These are phyloP conservation scores for Cheiracanthium punctorium DNA, from an alignment of 2,888 invertebrate genomes.

Conservation along the genomic window DNA sequence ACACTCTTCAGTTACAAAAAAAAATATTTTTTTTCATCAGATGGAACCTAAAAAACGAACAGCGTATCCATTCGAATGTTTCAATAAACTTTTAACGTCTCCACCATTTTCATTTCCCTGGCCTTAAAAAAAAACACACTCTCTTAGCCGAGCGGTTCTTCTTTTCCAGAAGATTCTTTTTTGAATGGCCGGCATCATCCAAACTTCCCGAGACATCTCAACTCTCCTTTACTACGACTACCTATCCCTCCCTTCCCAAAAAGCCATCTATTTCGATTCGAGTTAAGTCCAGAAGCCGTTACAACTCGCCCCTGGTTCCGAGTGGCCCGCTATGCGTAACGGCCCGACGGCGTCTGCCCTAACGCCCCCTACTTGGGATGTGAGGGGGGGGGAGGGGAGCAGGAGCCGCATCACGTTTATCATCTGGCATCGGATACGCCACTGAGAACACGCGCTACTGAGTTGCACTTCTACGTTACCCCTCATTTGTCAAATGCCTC, in stretches of 20 bases:
- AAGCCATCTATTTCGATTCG: not conserved
- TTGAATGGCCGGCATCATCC: no score
- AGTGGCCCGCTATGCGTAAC: conserved; percentile 46
- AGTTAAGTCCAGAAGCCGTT: not conserved
- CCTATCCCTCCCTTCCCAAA: not conserved
- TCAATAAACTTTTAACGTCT: no score
- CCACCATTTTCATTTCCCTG: no score
- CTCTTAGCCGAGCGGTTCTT: no score
- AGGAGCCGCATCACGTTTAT: conserved; percentile 49
- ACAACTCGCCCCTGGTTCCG: conserved; percentile 19
- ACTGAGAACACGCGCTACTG: conserved; percentile 6
- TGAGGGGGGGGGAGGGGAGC: not conserved
- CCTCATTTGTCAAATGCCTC: conserved; percentile 60
- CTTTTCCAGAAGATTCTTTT: no score
- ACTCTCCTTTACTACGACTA: no score
- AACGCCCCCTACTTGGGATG: conserved; percentile 6
- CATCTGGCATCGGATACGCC: conserved; percentile 26
- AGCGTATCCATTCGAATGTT: no score
- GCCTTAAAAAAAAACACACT: no score
- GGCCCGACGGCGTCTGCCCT: conserved; percentile 20
- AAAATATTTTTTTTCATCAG: no score
- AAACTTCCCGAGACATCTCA: no score
- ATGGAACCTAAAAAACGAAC: no score
- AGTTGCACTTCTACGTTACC: conserved; percentile 37
- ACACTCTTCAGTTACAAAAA: no score